phyloP scores from a whole-genome alignment of 2,797 vertebrate genomes.

The Sphaeramia orbicularis region DNA sequence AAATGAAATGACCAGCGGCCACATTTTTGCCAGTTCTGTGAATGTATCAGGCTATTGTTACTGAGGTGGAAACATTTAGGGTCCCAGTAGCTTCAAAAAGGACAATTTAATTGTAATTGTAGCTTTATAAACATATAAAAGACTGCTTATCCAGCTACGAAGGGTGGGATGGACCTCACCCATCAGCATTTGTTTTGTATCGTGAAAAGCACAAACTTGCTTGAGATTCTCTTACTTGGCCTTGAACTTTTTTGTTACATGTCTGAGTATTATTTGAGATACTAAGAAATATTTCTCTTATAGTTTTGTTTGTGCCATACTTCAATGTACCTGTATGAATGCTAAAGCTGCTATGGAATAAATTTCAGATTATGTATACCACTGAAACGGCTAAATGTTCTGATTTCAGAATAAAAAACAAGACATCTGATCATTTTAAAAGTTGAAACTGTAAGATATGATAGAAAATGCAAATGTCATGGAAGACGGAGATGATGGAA shows the following conservation, averaged over 20 bases:
- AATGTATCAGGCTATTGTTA: neutral
- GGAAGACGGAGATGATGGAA: too few species aligned
- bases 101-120: neutral
- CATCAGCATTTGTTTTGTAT: too few species aligned
- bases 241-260: neutral
- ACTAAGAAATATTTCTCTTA: neutral
- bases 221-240: neutral
- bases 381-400: neutral
- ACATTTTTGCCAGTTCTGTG: neutral
- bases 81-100: neutral
- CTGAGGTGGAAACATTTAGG: neutral
- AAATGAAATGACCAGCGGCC: slow-evolving; percentile 1
- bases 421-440: neutral
- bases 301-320: slow-evolving; percentile 38
- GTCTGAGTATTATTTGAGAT: slow-evolving; percentile 14
- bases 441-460: too few species aligned
- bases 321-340: neutral
- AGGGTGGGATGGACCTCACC: too few species aligned
- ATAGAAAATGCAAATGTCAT: neutral
- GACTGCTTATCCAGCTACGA: too few species aligned
- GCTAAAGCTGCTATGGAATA: slow-evolving; percentile 15
- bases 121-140: neutral
- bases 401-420: neutral
- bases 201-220: slow-evolving; percentile 38
- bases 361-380: slow-evolving; percentile 1